These are phyloP conservation scores for Hemistola chrysoprasaria DNA, from an alignment of 2,888 invertebrate species.

Conservation along the genomic window DNA sequence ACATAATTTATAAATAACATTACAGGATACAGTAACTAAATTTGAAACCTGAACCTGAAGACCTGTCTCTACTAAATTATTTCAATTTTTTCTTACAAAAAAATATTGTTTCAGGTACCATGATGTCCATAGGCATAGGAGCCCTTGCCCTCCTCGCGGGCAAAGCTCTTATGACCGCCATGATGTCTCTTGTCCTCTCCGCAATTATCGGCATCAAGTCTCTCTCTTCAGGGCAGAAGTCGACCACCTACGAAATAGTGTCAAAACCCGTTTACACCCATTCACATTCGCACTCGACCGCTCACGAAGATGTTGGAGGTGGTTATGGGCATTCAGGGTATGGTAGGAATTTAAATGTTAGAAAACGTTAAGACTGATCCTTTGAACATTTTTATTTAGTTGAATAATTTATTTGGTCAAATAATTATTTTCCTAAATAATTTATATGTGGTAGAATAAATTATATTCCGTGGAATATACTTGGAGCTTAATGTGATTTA, in stretches of 20 bases:
- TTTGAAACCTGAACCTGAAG: no score
- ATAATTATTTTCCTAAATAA: background rate
- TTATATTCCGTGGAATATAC: no score
- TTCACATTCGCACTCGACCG: slow-evolving; percentile 82
- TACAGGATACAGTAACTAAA: no score
- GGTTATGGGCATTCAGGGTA: slow-evolving; percentile 81
- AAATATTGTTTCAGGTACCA: slow-evolving; percentile 77
- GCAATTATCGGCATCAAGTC: slow-evolving; percentile 89
- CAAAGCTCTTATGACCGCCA: slow-evolving; percentile 91
- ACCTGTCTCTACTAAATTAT: no score
- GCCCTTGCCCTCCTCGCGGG: slow-evolving; percentile 90
- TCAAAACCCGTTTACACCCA: slow-evolving; percentile 90
- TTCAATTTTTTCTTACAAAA: background rate
- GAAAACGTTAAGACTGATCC: slow-evolving; percentile 41
- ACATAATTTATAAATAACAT: no score
- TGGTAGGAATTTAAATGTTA: slow-evolving; percentile 62
- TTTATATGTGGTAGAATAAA: no score
- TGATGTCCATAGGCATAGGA: slow-evolving; percentile 88
- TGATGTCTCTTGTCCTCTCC: slow-evolving; percentile 90
- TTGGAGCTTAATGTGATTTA: background rate
- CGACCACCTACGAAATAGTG: slow-evolving; percentile 92
- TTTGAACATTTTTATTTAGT: slow-evolving; percentile 8
- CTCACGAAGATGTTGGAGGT: slow-evolving; percentile 79
- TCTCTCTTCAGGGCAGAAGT: slow-evolving; percentile 85
- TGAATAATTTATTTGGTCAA: slow-evolving; percentile 2